phyloP scores from a whole-genome alignment of 2,113 vertebrate species.

The Calcarius ornatus region DNA sequence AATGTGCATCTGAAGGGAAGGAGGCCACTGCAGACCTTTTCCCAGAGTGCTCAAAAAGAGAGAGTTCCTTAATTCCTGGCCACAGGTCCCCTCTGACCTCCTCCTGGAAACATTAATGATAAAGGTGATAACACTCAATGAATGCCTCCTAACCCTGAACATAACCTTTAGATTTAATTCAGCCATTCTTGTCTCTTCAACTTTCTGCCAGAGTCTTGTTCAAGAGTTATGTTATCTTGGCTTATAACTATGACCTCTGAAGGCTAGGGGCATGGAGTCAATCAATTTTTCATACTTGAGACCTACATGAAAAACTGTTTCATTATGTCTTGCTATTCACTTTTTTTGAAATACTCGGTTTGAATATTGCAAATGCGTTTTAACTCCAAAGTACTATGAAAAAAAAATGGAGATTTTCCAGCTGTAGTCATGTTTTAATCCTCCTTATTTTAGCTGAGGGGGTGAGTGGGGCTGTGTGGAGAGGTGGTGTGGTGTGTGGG shows the following conservation, averaged over 20 bases:
- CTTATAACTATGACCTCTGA: slow-evolving; percentile 34
- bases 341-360: neutral
- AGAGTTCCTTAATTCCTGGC: neutral
- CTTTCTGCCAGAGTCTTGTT: neutral
- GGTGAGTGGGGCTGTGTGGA: no score
- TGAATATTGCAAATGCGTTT: neutral
- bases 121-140: neutral
- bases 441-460: neutral
- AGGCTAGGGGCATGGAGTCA: neutral
- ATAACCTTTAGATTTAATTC: slow-evolving; percentile 36
- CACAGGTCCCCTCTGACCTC: neutral
- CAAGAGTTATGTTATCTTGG: slow-evolving; percentile 15
- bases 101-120: neutral
- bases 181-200: neutral
- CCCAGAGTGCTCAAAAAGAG: neutral
- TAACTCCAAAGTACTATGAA: neutral
- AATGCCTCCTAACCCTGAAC: neutral
- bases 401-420: accelerated
- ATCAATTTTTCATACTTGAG: slow-evolving; percentile 37
- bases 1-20: neutral
- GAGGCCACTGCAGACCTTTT: neutral
- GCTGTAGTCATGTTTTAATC: neutral
- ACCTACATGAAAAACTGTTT: neutral
- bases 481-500: accelerated
- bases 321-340: neutral